phyloP scores from a whole-genome alignment of 2,113 vertebrate species.

The Sapayoa aenigma region DNA sequence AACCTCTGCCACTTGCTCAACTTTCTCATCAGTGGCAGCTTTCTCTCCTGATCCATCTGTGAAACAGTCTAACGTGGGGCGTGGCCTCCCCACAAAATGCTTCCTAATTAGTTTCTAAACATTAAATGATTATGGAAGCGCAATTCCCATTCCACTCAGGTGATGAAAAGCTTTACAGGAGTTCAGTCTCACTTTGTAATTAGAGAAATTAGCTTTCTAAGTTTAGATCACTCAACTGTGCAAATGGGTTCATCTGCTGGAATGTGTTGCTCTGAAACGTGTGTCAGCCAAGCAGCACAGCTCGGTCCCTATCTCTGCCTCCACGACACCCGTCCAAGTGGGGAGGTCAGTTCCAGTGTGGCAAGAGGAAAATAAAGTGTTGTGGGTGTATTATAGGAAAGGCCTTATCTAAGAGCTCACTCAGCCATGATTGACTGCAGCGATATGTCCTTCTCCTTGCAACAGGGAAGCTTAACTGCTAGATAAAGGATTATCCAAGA shows the following conservation, averaged over 20 bases:
- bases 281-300: slow-evolving; percentile 31
- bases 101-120: slow-evolving; percentile 57
- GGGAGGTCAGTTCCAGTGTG: slow-evolving; percentile 31
- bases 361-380: slow-evolving; percentile 56
- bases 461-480: background rate
- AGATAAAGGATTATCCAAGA: slow-evolving; percentile 29
- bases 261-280: slow-evolving; percentile 48
- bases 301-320: slow-evolving; percentile 52
- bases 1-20: background rate
- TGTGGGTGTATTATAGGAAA: slow-evolving; percentile 46
- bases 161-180: slow-evolving; percentile 68
- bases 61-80: slow-evolving; percentile 25
- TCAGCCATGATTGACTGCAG: background rate
- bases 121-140: slow-evolving; percentile 50
- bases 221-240: slow-evolving; percentile 73
- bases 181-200: slow-evolving; percentile 74
- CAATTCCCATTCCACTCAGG: slow-evolving; percentile 64
- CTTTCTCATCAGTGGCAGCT: background rate
- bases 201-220: slow-evolving; percentile 73
- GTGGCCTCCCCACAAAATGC: slow-evolving; percentile 10
- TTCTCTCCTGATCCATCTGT: slow-evolving; percentile 17
- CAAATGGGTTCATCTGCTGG: slow-evolving; percentile 64
- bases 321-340: background rate
- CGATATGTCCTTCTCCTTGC: background rate
- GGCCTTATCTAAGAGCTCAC: slow-evolving; percentile 50